Percentiles rank a stretch among this genome's conserved stretches.
phyloP scores from a whole-genome alignment of 2,797 vertebrate genomes.

The Sternotherus odoratus region DNA sequence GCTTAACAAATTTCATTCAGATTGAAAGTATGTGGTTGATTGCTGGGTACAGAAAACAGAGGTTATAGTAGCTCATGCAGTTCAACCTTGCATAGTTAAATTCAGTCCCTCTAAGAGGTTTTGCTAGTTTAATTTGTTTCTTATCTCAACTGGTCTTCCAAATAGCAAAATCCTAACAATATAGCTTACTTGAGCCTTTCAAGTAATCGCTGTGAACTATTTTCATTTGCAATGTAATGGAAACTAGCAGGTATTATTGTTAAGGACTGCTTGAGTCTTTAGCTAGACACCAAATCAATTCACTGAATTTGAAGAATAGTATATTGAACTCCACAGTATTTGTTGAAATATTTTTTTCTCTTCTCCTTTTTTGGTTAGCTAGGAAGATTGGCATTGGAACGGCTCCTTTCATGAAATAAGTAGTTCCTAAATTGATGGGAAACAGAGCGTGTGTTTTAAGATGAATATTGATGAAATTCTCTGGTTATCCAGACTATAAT shows the following conservation, averaged over 20 bases:
- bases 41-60: background rate
- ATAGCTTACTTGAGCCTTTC: conserved; percentile 70
- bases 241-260: conserved; percentile 74
- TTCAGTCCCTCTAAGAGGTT: conserved; percentile 46
- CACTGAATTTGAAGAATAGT: conserved; percentile 40
- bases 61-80: conserved; percentile 33
- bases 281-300: conserved; percentile 74
- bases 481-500: conserved; percentile 25
- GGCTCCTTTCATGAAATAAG: conserved; percentile 65
- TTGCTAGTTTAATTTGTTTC: conserved; percentile 66
- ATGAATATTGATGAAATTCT: conserved; percentile 60
- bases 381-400: conserved; percentile 61
- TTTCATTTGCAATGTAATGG: conserved; percentile 72
- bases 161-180: conserved; percentile 70
- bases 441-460: conserved; percentile 64
- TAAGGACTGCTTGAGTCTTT: conserved; percentile 67
- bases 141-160: conserved; percentile 53
- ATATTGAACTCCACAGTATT: conserved; percentile 59
- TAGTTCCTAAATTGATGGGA: conserved; percentile 56
- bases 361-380: conserved; percentile 57
- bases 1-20: conserved; percentile 4
- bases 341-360: conserved; percentile 67
- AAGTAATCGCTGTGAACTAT: conserved; percentile 69
- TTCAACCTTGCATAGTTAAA: conserved; percentile 4
- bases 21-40: background rate